Percentiles rank a stretch among this genome's conserved stretches.
Evolutionary conservation across 2,797 vertebrate species (phyloP).

Genomic region (Crocidura indochinensis): DNA sequence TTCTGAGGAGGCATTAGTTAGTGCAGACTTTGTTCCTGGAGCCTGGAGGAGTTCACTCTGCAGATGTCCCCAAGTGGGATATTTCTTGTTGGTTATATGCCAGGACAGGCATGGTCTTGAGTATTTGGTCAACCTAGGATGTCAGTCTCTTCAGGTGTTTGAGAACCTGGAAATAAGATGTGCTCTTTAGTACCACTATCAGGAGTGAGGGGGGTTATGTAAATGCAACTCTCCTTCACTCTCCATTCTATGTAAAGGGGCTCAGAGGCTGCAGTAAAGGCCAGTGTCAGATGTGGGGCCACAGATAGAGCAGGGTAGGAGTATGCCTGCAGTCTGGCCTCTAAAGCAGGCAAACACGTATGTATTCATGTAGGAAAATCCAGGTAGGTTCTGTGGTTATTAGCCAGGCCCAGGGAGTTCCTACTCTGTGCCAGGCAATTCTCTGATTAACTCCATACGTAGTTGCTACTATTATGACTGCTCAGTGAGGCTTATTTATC

Average conservation of each 20-base stretch:
- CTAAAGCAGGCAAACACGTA: slow-evolving; percentile 23
- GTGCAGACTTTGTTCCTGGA: not conserved
- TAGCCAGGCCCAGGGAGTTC: not conserved
- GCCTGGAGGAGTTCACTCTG: not conserved
- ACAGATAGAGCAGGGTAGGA: not conserved
- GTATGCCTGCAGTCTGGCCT: not conserved
- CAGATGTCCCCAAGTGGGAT: not conserved
- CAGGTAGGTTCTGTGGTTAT: not conserved
- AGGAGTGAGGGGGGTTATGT: not conserved
- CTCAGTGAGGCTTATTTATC: slow-evolving; percentile 25
- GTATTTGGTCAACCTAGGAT: not conserved
- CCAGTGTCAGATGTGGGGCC: slow-evolving; percentile 2
- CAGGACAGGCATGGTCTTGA: not conserved
- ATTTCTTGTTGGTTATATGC: slow-evolving; percentile 8
- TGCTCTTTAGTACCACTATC: not conserved
- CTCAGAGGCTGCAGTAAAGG: not conserved
- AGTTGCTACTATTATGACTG: not conserved
- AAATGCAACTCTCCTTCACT: not conserved
- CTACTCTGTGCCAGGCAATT: not conserved
- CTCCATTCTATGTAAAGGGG: not conserved
- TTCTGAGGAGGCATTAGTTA: slow-evolving; percentile 1
- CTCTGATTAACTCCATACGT: not conserved
- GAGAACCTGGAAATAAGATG: slow-evolving; percentile 23
- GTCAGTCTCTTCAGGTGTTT: slow-evolving; percentile 1
- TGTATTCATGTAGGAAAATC: slow-evolving; percentile 1